Evolutionary conservation across 2,888 invertebrate species (phyloP).

Genomic region (Micoletzkya japonica): DNA sequence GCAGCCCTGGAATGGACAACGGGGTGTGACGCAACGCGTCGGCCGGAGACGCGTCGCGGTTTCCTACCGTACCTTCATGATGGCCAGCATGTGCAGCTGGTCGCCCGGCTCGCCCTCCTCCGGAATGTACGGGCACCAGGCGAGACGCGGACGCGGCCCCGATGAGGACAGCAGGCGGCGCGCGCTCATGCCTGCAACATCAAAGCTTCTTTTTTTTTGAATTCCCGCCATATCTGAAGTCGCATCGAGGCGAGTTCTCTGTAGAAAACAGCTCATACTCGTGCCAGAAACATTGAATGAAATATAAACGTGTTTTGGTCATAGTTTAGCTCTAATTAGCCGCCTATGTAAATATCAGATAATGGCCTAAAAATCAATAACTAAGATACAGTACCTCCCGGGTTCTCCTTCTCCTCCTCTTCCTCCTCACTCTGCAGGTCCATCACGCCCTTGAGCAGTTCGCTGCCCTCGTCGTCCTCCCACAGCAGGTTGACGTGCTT

Average conservation of each 20-base stretch:
- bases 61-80: conserved; percentile 33
- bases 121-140: conserved; percentile 59
- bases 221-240: too few species aligned
- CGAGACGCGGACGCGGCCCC: conserved; percentile 34
- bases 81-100: conserved; percentile 40
- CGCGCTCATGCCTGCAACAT: too few species aligned
- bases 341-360: too few species aligned
- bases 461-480: conserved; percentile 31
- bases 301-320: too few species aligned
- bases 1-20: conserved; percentile 41
- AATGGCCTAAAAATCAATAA: too few species aligned
- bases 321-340: too few species aligned
- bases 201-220: too few species aligned
- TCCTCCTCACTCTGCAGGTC: conserved; percentile 1
- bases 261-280: neutral
- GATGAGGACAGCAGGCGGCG: too few species aligned
- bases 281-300: too few species aligned
- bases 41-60: neutral
- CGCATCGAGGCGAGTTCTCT: neutral
- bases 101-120: conserved; percentile 35
- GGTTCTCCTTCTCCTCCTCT: conserved; percentile 30
- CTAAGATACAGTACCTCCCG: too few species aligned
- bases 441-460: conserved; percentile 26
- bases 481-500: conserved; percentile 48
- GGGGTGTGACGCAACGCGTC: conserved; percentile 9